Base-by-base conservation (phyloP, 2,113 vertebrate genomes). In the Saguinus imperator region DNA sequence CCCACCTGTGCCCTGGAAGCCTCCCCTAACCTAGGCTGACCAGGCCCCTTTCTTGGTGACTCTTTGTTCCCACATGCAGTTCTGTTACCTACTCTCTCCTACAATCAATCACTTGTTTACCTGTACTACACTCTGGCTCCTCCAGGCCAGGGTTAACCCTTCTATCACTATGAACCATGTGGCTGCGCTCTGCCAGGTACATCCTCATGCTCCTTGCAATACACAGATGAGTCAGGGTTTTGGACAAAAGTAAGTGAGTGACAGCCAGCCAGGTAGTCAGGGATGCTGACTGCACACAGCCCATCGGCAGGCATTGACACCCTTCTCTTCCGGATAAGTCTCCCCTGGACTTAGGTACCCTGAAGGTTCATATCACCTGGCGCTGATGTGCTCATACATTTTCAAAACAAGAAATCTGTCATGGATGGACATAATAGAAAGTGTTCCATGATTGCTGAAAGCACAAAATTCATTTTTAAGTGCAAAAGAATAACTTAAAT, bases 81-180 rank as follows among this genome's bases (percentile, higher is more conserved):
- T 18, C 73, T 8, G 8, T 25, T 27, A 37, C 27, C 61, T 6
- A 1, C 27, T 25, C 8, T 79, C 29, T 58, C 13, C 21, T 21
- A 14, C 16, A 25, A 20, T 37, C 29, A 55, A 14, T 5, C 23
- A 2, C 77, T 52, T 61, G 57, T 27, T 6, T 25, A 29, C 23
- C 8, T 37, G 16, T 17, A 6, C 8, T 13, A 55, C 40, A 23
- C 40, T 58, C 37, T 9, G 50, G 18, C 27, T 29, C 18, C 88
- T 50, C 13, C 25, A 75, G 35, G 58, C 58, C 6, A 3, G 37
- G 32, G n/a, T 32, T 20, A 57, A 21, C 2, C 17, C 29, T 66
- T 50, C n/a, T 12, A 5, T n/a, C 14, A 1, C 27, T 27, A 23
- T 21, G 21, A n/a, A 7, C 5, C 21, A 17, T 5, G 32, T 3